Evolutionary conservation across 1,140 invertebrate genomes (phyloP), one percentile per base, ranked within the genome.

Genomic region (Atta texana): DNA sequence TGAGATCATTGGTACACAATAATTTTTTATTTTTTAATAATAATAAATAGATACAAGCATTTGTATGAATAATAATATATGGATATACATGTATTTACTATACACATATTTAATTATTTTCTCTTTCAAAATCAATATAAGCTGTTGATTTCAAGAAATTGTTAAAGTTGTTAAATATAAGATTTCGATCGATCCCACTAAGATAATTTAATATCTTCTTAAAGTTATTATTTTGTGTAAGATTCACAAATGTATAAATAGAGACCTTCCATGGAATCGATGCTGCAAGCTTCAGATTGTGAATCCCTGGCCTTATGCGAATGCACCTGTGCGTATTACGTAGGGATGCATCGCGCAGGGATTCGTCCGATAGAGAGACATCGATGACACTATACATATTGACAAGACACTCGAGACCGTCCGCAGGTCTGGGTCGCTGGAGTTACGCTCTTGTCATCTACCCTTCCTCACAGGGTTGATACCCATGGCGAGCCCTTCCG

Each of bases 341-440:
- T 57, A 69, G 85, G 71, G 89, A 81, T 82, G 89, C 89, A 81
- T 77, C 63, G 77, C 69, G 77, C 76, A 84, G 87, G 89, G 89
- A 92, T 88, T 92, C 93, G 92, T 92, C 91, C 92, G 87, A 89
- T 92, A 91, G 91, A 93, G 93, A 94, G 93, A 94, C 93, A 94
- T 94, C 93, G 94, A 94, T 94, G 94, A 94, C 93, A 94, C 93
- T 94, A 94, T 94, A 94, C 94, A 94, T 94, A 94, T 94, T 94
- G 94, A 94, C 94, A 94, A 94, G 94, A 93, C 93, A 94, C 93
- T 94, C 91, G 93, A 94, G 92, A 92, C 92, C 93, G 90, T 87
- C 91, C 85, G 88, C 88, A 88, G 87, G 75, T 93, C 87, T 89
- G 90, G 86, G 84, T 78, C 89, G 89, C 86, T 78, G 55, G 44